Evolutionary conservation across 1,140 invertebrate genomes (phyloP).

Genomic region (Rhysida immarginata): DNA sequence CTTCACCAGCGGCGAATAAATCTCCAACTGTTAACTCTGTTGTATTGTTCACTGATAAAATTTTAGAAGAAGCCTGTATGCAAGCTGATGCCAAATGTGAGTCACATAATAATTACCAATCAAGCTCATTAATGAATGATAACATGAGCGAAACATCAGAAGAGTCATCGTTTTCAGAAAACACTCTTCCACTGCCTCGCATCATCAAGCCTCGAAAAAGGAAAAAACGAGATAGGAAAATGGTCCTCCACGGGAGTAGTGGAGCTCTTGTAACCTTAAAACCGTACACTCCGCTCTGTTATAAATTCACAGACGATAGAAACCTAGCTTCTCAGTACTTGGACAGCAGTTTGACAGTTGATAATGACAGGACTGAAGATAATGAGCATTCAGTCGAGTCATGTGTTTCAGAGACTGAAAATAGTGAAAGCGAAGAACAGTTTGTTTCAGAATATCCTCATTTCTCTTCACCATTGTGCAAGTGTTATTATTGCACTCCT

Average conservation of each 20-base stretch:
- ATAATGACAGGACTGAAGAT: no score
- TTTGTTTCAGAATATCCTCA: no score
- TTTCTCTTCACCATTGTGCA: constrained; percentile 7
- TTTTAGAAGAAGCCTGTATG: not conserved
- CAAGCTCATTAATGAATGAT: constrained; percentile 26
- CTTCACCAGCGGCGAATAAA: not conserved
- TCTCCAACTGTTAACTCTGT: no score
- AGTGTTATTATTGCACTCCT: constrained; percentile 7
- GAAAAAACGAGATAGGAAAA: constrained; percentile 72
- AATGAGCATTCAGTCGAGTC: no score
- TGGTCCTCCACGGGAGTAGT: constrained; percentile 22
- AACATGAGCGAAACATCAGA: constrained; percentile 53
- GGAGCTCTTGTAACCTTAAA: constrained; percentile 25
- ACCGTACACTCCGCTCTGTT: constrained; percentile 28
- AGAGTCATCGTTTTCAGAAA: constrained; percentile 58
- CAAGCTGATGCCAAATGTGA: constrained; percentile 7
- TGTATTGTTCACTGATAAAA: not conserved
- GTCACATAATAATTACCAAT: constrained; percentile 13
- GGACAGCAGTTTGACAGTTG: no score
- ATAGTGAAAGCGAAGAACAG: no score
- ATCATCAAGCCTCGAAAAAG: constrained; percentile 77
- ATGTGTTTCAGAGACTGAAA: no score
- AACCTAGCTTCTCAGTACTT: no score
- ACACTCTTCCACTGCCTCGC: constrained; percentile 52
- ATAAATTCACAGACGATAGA: not conserved